Evolutionary conservation across 2,888 invertebrate species (phyloP), one percentile per base, ranked within the genome.

Genomic region (Lasioglossum leucozonium): DNA sequence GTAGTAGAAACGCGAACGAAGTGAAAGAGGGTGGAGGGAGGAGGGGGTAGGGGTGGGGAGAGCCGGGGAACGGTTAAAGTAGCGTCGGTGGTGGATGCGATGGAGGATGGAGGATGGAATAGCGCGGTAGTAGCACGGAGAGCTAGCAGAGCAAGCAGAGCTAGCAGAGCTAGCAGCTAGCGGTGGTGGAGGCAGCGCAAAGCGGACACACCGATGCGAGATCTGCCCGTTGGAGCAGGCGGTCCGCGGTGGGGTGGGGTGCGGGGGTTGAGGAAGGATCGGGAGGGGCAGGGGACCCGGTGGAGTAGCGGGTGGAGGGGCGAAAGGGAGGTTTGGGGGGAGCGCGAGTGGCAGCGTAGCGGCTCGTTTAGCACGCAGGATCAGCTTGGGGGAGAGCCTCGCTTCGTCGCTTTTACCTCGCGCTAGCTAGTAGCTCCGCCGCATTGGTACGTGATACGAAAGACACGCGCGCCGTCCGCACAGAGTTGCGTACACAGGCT

Each of bases 311-410:
- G 74, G 69, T 67, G 65, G n/a, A n/a, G 58, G 42, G 26, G 8
- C 55, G 44, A 4, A 16, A 16, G 40, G 10, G 40, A 10, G 40
- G 2, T 13, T 4, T 6, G 37, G 22, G 37, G 34, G 30, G 67
- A 11, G 40, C 40, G 51, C 67, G 72, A 85, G 79, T 77, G 85
- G 83, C 58, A 76, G 90, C 87, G 90, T 91, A 90, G 92, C 91
- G 91, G 91, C 91, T 88, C 91, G 92, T 93, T 93, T 92, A 93
- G 91, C 93, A 93, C 94, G 93, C 93, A 93, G 94, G 93, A 93
- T 93, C 93, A 88, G 91, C 88, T 81, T 84, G 81, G 87, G 88
- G 89, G 90, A 89, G 91, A 90, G 80, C 86, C 88, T 88, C 89
- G 92, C 81, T 85, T 71, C 86, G 88, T 82, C 81, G 87, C 87